Percentiles rank a stretch among this genome's conserved stretches.
Evolutionary conservation across 2,113 vertebrate species (phyloP).

Genomic region (Eretmochelys imbricata): DNA sequence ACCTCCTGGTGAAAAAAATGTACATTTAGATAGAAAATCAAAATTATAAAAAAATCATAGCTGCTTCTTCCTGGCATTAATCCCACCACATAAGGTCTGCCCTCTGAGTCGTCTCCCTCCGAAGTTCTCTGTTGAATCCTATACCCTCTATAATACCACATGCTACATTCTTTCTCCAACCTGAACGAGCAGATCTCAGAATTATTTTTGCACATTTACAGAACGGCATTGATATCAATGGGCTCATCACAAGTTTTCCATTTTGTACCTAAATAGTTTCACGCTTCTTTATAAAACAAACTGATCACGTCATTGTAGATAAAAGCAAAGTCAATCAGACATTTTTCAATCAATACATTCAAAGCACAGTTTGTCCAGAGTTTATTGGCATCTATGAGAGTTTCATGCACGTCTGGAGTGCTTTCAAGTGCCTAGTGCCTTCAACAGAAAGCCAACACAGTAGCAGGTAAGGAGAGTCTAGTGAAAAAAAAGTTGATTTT

Average conservation of each 20-base stretch:
- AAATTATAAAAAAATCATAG: not conserved
- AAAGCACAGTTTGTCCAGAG: not conserved
- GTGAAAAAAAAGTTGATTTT: not conserved
- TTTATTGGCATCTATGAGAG: not conserved
- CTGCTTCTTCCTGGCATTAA: not conserved
- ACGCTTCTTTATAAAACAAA: not conserved
- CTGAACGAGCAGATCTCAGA: not conserved
- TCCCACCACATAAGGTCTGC: not conserved
- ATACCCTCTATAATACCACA: not conserved
- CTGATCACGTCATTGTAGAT: not conserved
- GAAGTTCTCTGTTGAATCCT: not conserved
- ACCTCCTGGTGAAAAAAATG: slow-evolving; percentile 85
- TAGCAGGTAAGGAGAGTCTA: not conserved
- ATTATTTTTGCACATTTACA: not conserved
- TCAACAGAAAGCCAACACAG: not conserved
- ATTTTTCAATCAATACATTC: not conserved
- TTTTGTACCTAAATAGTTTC: not conserved
- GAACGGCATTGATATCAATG: not conserved
- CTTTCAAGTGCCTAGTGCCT: not conserved
- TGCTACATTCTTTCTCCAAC: not conserved
- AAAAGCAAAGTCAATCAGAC: not conserved
- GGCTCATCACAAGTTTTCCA: not conserved
- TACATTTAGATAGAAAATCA: not conserved
- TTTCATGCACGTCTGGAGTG: not conserved
- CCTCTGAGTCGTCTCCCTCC: not conserved